phyloP scores from a whole-genome alignment of 2,113 vertebrate species.

The Mirounga angustirostris region DNA sequence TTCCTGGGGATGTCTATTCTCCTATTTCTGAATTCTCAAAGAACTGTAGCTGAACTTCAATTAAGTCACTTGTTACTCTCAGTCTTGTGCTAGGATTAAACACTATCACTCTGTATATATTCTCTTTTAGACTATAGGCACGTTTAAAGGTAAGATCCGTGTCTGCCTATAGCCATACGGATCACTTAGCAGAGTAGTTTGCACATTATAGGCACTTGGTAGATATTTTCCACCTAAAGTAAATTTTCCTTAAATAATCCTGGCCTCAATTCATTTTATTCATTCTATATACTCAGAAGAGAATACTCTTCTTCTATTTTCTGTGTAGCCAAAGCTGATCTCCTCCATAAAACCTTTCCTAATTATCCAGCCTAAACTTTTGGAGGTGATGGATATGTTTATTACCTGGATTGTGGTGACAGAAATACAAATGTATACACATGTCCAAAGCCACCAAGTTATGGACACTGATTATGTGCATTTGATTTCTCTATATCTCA shows the following conservation, averaged over 20 bases:
- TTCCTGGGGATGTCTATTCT: not conserved
- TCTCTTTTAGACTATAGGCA: not conserved
- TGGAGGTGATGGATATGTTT: not conserved
- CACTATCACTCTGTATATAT: not conserved
- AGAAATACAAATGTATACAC: not conserved
- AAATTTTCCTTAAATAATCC: not conserved
- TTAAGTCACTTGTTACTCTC: not conserved
- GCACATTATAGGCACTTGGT: not conserved
- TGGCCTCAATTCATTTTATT: not conserved
- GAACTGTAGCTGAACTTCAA: not conserved
- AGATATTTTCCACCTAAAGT: not conserved
- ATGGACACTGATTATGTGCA: not conserved
- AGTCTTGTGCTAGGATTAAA: not conserved
- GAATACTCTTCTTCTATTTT: not conserved
- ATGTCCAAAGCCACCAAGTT: not conserved
- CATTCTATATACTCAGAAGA: constrained; percentile 18
- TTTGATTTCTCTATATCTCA: not conserved
- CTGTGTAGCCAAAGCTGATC: not conserved
- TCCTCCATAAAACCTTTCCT: not conserved
- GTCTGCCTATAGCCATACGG: not conserved
- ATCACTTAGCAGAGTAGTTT: not conserved
- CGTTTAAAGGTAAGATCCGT: not conserved
- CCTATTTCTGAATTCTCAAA: constrained; percentile 7
- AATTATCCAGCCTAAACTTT: not conserved
- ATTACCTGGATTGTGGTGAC: not conserved